Evolutionary conservation across 2,113 vertebrate species (phyloP).

Genomic region (Plestiodon gilberti): DNA sequence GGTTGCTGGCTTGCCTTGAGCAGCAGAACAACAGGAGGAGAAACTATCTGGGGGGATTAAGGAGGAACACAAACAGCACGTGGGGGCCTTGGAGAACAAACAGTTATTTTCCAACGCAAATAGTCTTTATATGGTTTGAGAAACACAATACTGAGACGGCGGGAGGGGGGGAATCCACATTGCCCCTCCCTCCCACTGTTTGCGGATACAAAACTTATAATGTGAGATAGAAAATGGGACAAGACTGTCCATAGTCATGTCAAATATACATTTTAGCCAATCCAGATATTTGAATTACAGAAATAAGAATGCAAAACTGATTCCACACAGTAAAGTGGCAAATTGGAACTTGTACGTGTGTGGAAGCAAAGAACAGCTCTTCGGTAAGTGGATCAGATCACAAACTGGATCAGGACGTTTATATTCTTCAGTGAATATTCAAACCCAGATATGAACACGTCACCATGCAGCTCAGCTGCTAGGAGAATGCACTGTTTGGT

Average conservation of each 20-base stretch:
- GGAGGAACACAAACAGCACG: conserved; percentile 5
- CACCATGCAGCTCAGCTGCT: too few species aligned
- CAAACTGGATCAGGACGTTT: not conserved
- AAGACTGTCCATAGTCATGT: too few species aligned
- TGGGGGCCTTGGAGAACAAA: not conserved
- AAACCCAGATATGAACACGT: not conserved
- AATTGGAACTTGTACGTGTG: not conserved
- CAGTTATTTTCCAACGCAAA: not conserved
- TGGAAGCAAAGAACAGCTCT: too few species aligned
- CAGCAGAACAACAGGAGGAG: conserved; percentile 27
- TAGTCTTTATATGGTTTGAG: not conserved
- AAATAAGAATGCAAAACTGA: not conserved
- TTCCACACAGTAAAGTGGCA: not conserved
- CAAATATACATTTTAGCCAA: not conserved
- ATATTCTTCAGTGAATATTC: not conserved
- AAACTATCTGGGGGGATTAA: not conserved
- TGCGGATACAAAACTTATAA: not conserved
- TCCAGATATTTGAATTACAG: not conserved
- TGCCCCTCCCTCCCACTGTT: not conserved
- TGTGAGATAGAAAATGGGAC: not conserved
- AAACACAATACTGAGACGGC: not conserved
- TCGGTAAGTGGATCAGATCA: too few species aligned
- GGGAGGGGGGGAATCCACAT: not conserved
- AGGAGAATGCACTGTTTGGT: not conserved
- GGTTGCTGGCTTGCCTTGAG: conserved; percentile 52